Evolutionary conservation across 2,797 vertebrate genomes (phyloP).

Genomic region (Balearica regulorum): DNA sequence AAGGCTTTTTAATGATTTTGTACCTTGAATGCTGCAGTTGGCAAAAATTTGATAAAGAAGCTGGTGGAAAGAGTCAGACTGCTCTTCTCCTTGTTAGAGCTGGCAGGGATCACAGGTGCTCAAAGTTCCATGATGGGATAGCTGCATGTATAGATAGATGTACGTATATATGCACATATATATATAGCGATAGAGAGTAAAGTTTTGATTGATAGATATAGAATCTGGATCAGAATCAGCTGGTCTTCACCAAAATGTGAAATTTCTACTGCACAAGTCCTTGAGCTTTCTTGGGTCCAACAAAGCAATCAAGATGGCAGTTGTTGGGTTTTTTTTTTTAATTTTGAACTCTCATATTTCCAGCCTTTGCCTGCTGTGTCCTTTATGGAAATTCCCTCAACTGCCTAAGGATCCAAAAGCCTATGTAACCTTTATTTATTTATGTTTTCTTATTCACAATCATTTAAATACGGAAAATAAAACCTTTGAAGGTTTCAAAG

Average conservation of each 20-base stretch:
- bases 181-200: no score
- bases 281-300: not conserved
- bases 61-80: not conserved
- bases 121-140: not conserved
- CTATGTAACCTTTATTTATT: not conserved
- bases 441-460: not conserved
- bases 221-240: not conserved
- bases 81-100: not conserved
- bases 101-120: not conserved
- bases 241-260: not conserved
- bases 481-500: not conserved
- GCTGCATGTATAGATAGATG: not conserved
- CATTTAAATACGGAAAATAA: not conserved
- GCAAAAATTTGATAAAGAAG: not conserved
- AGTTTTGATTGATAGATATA: not conserved
- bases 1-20: constrained; percentile 16
- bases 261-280: not conserved
- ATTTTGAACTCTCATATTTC: not conserved
- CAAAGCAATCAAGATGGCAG: not conserved
- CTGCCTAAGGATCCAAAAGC: not conserved
- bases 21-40: not conserved
- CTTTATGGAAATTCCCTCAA: not conserved
- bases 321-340: not conserved
- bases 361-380: not conserved
- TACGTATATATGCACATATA: not conserved